phyloP scores from a whole-genome alignment of 37 sponge, comb jelly and placozoan species.

The Amphimedon queenslandica region DNA sequence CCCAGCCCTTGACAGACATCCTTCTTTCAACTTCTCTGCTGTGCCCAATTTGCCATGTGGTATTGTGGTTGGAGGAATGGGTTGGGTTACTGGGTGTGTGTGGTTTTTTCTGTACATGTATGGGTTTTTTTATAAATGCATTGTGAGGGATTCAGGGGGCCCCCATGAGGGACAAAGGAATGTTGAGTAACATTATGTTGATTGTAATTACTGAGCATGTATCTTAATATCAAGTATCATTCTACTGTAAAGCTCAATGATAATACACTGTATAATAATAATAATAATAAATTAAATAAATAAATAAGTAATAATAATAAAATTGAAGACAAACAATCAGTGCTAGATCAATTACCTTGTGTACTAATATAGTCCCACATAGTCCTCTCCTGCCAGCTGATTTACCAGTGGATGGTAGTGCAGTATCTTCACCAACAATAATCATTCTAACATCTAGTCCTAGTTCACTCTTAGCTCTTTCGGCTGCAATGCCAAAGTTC shows the following conservation, averaged over 20 bases:
- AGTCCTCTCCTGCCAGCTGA: conserved; percentile 85
- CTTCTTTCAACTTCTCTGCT: too few relatives aligned
- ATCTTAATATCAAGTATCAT: too few relatives aligned
- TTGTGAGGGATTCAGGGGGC: too few relatives aligned
- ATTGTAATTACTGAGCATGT: too few relatives aligned
- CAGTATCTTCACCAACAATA: conserved; percentile 85
- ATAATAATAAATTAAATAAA: not conserved
- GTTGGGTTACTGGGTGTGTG: too few relatives aligned
- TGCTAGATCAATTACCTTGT: conserved; percentile 60
- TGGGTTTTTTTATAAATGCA: too few relatives aligned
- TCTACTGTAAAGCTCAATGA: not conserved
- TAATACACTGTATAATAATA: not conserved
- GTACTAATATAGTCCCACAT: conserved; percentile 82
- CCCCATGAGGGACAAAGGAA: too few relatives aligned
- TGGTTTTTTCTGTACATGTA: too few relatives aligned
- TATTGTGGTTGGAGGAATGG: too few relatives aligned
- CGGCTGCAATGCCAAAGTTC: conserved; percentile 93
- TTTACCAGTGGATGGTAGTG: conserved; percentile 57
- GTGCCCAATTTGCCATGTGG: too few relatives aligned
- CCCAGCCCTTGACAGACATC: too few relatives aligned
- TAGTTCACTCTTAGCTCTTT: conserved; percentile 71
- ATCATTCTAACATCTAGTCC: conserved; percentile 88
- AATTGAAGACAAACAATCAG: not conserved
- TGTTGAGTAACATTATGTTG: too few relatives aligned
- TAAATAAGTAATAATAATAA: not conserved